Evolutionary conservation across 2,797 vertebrate genomes (phyloP), one percentile per base, ranked within the genome.

Genomic region (Vespertilio murinus): DNA sequence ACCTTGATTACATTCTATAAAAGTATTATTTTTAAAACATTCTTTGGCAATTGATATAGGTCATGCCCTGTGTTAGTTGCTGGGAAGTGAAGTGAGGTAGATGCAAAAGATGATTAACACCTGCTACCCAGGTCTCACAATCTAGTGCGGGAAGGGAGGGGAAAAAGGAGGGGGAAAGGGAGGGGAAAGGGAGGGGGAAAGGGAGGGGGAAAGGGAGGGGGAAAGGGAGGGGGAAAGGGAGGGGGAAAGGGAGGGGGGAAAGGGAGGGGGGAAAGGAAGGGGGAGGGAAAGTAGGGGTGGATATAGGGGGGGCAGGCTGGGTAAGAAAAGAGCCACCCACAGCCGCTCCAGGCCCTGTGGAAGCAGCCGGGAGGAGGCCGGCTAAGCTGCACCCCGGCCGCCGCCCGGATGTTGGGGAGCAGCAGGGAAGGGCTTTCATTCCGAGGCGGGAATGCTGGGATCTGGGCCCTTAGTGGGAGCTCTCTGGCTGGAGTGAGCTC

Each of bases 321-420:
- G 75, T 69, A 67, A 56, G 90, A 85, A 96, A 90, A 79, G 69
- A 96, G 82, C 96, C 96, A 93, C 96, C 96, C 96, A 94, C 96
- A 97, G 97, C 96, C 97, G 96, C 91, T 96, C 96, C 93, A 79
- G 92, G 89, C 97, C 93, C 94, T 97, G 95, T 74, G 97, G 75
- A 97, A 92, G 94, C 97, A 97, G 95, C 95, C 96, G 94, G 74
- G 78, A 84, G 95, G 84, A 89, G 91, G 69, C 95, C 35, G 20
- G 90, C 93, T 96, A 91, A 97, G 92, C 90, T 0, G 13, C 95
- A 94, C 84, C 96, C 96, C 87, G 64, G 92, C 88, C 93, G 74
- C 94, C 95, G 97, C 61, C 61, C 93, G 96, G 28, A 82, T 95
- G 83, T 97, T 96, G 97, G 93, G 93, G 87, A 65, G 38, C 96